Percentiles rank a stretch among this genome's conserved stretches.
These are phyloP conservation scores for Pontoporia blainvillei DNA, from an alignment of 2,113 vertebrate species.

Conservation along the genomic window DNA sequence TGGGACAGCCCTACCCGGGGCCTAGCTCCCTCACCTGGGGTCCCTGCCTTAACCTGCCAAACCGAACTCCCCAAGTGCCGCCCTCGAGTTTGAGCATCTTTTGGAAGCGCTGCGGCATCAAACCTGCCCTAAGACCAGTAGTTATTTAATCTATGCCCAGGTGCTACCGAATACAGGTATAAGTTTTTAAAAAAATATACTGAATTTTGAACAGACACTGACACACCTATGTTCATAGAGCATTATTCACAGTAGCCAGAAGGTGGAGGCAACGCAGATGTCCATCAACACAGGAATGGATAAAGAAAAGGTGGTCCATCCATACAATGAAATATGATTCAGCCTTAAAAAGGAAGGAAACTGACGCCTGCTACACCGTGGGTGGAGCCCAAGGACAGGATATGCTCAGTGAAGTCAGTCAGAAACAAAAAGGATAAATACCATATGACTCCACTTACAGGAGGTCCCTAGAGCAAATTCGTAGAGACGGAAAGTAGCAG, in stretches of 20 bases:
- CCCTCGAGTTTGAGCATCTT: neutral
- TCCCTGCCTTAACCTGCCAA: neutral
- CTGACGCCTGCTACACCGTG: rapidly evolving
- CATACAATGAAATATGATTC: rapidly evolving
- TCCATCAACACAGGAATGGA: rapidly evolving
- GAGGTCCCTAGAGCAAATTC: rapidly evolving
- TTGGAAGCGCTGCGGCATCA: neutral
- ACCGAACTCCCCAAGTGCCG: neutral
- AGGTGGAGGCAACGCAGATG: neutral
- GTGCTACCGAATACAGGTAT: neutral
- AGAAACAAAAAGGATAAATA: rapidly evolving
- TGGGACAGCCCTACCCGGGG: neutral
- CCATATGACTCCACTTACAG: rapidly evolving
- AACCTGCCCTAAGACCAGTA: neutral
- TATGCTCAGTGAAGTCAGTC: rapidly evolving
- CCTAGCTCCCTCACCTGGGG: neutral
- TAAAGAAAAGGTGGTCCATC: neutral
- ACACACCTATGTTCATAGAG: rapidly evolving
- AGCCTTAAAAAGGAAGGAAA: neutral
- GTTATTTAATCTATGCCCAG: neutral
- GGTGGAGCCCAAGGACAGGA: neutral
- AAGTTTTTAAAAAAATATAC: neutral
- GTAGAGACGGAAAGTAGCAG: rapidly evolving
- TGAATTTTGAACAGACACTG: neutral
- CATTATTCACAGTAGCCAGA: too few species aligned